Base-by-base conservation (phyloP, 2,113 vertebrate species). In the Sardina pilchardus region DNA sequence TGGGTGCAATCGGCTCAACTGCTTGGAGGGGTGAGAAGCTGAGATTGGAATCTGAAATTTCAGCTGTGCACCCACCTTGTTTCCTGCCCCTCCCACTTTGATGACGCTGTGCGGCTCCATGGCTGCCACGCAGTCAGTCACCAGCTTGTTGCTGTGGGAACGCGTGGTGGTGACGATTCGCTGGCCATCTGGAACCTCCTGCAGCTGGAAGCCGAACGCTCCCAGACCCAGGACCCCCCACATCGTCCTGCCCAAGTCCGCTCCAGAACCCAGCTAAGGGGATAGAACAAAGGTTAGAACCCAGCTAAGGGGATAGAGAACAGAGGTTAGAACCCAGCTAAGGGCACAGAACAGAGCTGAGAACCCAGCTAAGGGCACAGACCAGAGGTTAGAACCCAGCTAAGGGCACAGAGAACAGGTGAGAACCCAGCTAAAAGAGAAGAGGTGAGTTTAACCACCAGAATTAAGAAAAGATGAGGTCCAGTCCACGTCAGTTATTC, bases 31-130 rank as follows among this genome's bases (percentile, higher is more conserved):
- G 30, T 7, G 7, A 30, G 63, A 26, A 7, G 39, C 39, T 42
- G 39, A 42, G 12, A 67, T 67, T 26, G n/a, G 59, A n/a, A 21
- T 7, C 21, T 71, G n/a, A 39, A 16, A 56, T 48, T 39, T 6
- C 21, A 17, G 59, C 8, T 44, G 39, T 44, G 39, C 3, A 63
- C 87, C 34, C 92, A 99, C 98, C 97, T 99, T 99, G 90, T 99
- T 99, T 86, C 98, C 98, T 82, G 98, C 98, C 84, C 98, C 98
- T 9, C 98, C 98, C 48, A 99, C 98, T 90, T 94, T 94, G 81
- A 99, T 92, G 59, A 99, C 95, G 0, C 93, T 91, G 81, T 99
- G 95, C 1, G 98, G 98, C 67, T 97, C 96, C 96, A 99, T 96
- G 85, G 97, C 98, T 0, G 94, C 83, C 0, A 99, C 94, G 4